Base-by-base conservation (phyloP, 2,888 invertebrate genomes). In the Drosophila atripex region DNA sequence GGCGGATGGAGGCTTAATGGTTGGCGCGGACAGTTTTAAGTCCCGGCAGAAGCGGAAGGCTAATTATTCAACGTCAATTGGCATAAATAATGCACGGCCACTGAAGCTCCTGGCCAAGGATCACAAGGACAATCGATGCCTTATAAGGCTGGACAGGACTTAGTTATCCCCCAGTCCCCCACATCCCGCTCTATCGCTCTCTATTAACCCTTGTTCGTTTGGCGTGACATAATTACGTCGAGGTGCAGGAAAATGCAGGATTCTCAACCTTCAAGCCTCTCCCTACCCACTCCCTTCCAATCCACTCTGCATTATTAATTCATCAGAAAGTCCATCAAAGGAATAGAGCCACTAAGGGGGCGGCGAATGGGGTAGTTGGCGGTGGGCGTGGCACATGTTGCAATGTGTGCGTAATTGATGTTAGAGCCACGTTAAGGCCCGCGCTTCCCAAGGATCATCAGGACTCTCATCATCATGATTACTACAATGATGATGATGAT, bases 31-130 rank as follows among this genome's bases (percentile, higher is more conserved):
- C 68, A 73, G 25, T 54, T 65, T 71, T 46, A 66, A 58, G 52
- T 53, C 53, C 41, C 55, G 61, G 54, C 54, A 45, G 49, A 72
- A 51, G 28, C 45, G 52, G 54, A 51, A 55, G 65, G 71, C 80
- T 87, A 87, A 86, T 86, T 86, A 87, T 88, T 83, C 84, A 80
- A 76, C 77, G 88, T 84, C 88, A 83, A 72, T 80, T 76, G 88
- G 64, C 78, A 83, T 86, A 83, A 87, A 87, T 83, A 82, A 86
- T 79, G 80, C 75, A 72, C 50, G 12, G 25, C 35, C 35, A 35
- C 35, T 23, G 32, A 18, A 28, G 32, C 21, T 25, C 35, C 35
- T n/a, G 35, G 14, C 35, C 35, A 35, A 35, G 50, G 49, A 60
- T 60, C 46, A 12, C 61, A 61, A 61, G 61, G 39, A 65, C 68